Base-by-base conservation (phyloP, 1,140 invertebrate species). In the Lysiphlebus fabarum region DNA sequence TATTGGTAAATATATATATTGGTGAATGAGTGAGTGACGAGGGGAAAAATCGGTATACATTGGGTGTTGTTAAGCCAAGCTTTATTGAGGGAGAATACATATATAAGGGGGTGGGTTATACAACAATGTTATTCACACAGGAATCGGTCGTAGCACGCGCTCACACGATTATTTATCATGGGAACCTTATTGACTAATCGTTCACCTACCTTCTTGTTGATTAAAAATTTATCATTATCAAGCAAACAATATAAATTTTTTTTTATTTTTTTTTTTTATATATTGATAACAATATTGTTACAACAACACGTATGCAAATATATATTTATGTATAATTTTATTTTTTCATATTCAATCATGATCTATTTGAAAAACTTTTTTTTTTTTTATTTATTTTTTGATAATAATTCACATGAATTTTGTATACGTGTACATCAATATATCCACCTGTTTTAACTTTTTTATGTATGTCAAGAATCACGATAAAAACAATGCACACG, bases 121-220 rank as follows among this genome's bases (percentile, higher is more conserved):
- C 65, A 61, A 65, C 68, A 72, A 79, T 76, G 67, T 72, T 74
- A 70, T 73, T 77, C 77, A 77, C 72, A 76, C 68, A 72, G 72
- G 69, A 73, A 73, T 75, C 63, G 69, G 65, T 69, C 58, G 67
- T 62, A 67, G 65, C 74, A 74, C 71, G 70, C 73, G 74, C 70
- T 73, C 73, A 67, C 75, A 73, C 68, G 76, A 79, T 74, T 68
- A 70, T 69, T 62, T 61, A 55, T 66, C 70, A 70, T 76, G 72
- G 72, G 75, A 76, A 74, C 70, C 63, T 66, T 64, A 59, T 65
- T 72, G 71, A 75, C 71, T 76, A 75, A 76, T 76, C 73, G 71
- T 65, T 74, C 69, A 71, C 72, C 34, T 53, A 71, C 72, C 34
- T 53, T 59, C 14, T 47, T 49, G 42, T 53, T 54, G n/a, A 36